These are phyloP conservation scores for Salpingus planirostris DNA, from an alignment of 2,888 invertebrate species.

Conservation along the genomic window DNA sequence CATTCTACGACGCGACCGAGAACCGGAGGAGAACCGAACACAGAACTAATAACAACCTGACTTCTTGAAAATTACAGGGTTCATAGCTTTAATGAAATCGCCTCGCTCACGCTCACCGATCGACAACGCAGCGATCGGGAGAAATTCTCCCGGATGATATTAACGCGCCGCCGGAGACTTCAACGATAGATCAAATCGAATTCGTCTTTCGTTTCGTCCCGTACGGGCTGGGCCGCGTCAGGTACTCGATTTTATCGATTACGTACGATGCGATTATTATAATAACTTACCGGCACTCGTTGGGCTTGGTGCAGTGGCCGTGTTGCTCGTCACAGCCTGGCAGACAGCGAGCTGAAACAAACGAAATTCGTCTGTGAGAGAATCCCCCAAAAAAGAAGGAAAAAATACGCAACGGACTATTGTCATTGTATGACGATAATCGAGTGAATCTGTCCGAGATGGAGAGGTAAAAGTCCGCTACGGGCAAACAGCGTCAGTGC, in stretches of 20 bases:
- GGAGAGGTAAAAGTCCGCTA: too few relatives aligned
- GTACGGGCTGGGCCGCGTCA: too few relatives aligned
- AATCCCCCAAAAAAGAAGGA: too few relatives aligned
- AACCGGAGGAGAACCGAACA: too few relatives aligned
- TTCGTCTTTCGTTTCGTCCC: too few relatives aligned
- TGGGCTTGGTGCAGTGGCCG: conserved; percentile 85
- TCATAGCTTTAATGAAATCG: conserved; percentile 19
- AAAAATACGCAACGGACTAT: too few relatives aligned
- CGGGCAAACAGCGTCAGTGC: too few relatives aligned
- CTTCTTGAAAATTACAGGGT: conserved; percentile 34
- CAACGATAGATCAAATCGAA: conserved; percentile 42
- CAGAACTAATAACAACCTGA: conserved; percentile 26
- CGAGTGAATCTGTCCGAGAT: too few relatives aligned
- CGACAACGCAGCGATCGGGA: conserved; percentile 13
- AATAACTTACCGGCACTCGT: conserved; percentile 89
- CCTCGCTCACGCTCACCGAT: conserved; percentile 12
- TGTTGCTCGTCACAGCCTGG: conserved; percentile 86
- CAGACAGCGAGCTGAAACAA: conserved; percentile 72
- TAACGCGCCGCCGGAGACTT: conserved; percentile 21
- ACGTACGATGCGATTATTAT: too few relatives aligned
- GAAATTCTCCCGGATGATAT: conserved; percentile 14
- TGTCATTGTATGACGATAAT: too few relatives aligned
- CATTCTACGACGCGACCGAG: too few relatives aligned
- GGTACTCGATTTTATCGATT: too few relatives aligned
- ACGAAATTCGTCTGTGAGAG: not conserved